Evolutionary conservation across 2,888 invertebrate genomes (phyloP).

Genomic region (Peribatodes rhomboidaria): DNA sequence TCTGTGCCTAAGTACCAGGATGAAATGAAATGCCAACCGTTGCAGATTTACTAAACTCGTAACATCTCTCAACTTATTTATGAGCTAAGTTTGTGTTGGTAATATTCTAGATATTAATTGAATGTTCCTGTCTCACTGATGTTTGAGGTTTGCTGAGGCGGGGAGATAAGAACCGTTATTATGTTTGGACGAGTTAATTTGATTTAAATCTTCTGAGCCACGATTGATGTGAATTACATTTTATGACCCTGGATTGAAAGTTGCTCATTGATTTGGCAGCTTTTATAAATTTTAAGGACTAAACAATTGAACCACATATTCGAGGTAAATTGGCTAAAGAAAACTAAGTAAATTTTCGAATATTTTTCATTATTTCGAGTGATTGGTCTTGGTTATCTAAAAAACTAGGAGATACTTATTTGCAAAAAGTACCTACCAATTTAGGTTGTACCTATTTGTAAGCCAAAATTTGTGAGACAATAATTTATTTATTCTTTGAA

Average conservation of each 20-base stretch:
- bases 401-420: too few relatives aligned
- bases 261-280: too few relatives aligned
- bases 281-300: too few relatives aligned
- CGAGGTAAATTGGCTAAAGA: too few relatives aligned
- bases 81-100: constrained; percentile 42
- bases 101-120: constrained; percentile 43
- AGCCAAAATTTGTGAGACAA: too few relatives aligned
- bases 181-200: constrained; percentile 3
- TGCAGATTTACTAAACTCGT: constrained; percentile 29
- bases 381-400: too few relatives aligned
- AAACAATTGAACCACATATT: too few relatives aligned
- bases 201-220: background rate
- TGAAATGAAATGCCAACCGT: constrained; percentile 11
- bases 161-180: constrained; percentile 9
- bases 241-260: background rate
- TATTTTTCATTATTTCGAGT: too few relatives aligned
- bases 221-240: background rate
- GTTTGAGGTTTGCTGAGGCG: constrained; percentile 22
- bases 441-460: too few relatives aligned
- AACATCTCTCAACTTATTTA: constrained; percentile 44
- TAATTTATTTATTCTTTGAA: too few relatives aligned
- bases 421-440: too few relatives aligned
- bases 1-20: background rate
- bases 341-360: too few relatives aligned
- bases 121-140: constrained; percentile 40